phyloP scores from a whole-genome alignment of 2,113 vertebrate genomes.

The Aptenodytes patagonicus region DNA sequence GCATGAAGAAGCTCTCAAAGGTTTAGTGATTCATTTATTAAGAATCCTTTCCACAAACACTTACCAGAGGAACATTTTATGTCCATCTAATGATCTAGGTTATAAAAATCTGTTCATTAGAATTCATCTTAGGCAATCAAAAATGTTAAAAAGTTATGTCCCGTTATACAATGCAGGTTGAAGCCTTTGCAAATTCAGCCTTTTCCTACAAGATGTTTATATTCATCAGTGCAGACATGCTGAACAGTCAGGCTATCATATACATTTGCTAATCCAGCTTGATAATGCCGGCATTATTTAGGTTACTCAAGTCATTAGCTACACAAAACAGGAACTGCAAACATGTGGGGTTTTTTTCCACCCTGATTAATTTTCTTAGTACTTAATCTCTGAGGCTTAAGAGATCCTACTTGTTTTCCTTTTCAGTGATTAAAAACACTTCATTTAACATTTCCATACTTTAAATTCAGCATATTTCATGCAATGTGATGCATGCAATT shows the following conservation, averaged over 20 bases:
- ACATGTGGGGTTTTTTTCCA: background rate
- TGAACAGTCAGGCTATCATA: background rate
- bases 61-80: slow-evolving; percentile 6
- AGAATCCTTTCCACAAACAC: slow-evolving; percentile 2
- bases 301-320: slow-evolving; percentile 30
- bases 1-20: background rate
- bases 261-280: slow-evolving; percentile 24
- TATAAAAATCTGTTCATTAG: slow-evolving; percentile 14
- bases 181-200: slow-evolving; percentile 13
- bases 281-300: slow-evolving; percentile 21
- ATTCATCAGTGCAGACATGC: background rate
- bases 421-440: background rate
- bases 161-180: background rate
- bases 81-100: background rate
- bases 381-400: slow-evolving; percentile 18
- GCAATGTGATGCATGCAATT: background rate
- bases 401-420: background rate
- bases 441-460: background rate
- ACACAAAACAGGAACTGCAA: slow-evolving; percentile 10
- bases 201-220: slow-evolving; percentile 14
- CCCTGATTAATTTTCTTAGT: slow-evolving; percentile 21
- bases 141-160: background rate
- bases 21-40: background rate
- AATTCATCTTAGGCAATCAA: background rate
- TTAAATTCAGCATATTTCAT: slow-evolving; percentile 29